A percentile compares a stretch with the other conserved stretches of the same genome.
Conservation (phyloP, 1,140 invertebrate species). For the Drosophila virilis region DNA sequence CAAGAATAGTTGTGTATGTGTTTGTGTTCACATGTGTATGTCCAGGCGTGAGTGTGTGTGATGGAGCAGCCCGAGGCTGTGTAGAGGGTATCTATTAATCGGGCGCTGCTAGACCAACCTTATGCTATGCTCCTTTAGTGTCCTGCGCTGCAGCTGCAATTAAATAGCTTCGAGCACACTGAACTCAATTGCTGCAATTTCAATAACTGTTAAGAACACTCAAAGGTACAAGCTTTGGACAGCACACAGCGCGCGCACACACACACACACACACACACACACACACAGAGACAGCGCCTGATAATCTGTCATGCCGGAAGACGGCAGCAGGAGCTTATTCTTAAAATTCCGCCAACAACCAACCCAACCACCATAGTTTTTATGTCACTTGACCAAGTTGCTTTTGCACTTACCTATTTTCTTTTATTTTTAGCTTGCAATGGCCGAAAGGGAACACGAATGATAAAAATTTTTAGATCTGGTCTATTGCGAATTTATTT, state of each 20-base stretch:
- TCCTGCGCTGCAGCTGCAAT: constrained; percentile 53
- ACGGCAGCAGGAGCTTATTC: constrained; percentile 8
- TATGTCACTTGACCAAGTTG: constrained; percentile 26
- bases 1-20: neutral
- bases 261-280: constrained; percentile 3
- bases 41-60: neutral
- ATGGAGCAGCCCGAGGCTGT: neutral
- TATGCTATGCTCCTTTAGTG: constrained; percentile 1
- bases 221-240: constrained; percentile 44
- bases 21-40: neutral
- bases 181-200: constrained; percentile 77
- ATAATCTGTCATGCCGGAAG: constrained; percentile 59
- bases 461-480: constrained; percentile 25
- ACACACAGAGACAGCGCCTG: constrained; percentile 12
- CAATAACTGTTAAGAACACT: constrained; percentile 76
- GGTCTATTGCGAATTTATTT: constrained; percentile 37
- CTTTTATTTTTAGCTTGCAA: constrained; percentile 29
- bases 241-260: constrained; percentile 5
- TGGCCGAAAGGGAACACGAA: constrained; percentile 37
- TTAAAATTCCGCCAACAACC: neutral
- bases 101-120: neutral
- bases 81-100: neutral
- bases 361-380: neutral
- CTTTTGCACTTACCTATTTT: constrained; percentile 58
- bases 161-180: constrained; percentile 73